Base-by-base conservation (phyloP, 2,888 invertebrate species). In the Atrina japonica region DNA sequence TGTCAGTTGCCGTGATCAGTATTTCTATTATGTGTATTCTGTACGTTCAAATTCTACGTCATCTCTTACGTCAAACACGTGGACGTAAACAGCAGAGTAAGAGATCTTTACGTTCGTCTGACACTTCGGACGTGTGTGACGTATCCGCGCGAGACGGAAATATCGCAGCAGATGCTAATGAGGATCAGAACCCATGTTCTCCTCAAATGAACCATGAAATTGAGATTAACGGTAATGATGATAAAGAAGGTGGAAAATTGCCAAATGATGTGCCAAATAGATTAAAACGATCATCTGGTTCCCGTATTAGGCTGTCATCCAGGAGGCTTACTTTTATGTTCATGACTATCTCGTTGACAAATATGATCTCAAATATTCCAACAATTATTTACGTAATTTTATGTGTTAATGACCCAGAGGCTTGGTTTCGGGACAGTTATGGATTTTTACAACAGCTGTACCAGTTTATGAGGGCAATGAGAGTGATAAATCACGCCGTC, bases 381-480 rank as follows among this genome's bases (percentile, higher is more conserved):
- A 61, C 61, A 29, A 61, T 61, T 23, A 23, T 61, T 11, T 61
- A 61, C 30, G 49, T 61, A 16, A 61, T 61, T 18, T 49, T 61
- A 18, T 47, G 47, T 49, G 61, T 61, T 9, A 61, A 61, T 49
- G 61, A 61, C 35, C 61, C 61, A 3, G 61, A 61, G 27, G 61
- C 61, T n/a, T 61, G 61, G 61, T 61, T 61, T 30, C 25, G 61
- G 18, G 47, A 61, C 21, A 47, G 49, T 14, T 61, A 61, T 14
- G 61, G 61, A 18, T 61, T 61, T 35, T 29, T 61, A 11, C 61
- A 61, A 49, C 61, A 61, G 35, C 41, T 61, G 49, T 61, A 29
- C 23, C 61, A 61, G 61, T 61, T 61, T 35, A 61, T 61, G 61
- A 45, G 61, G n/a, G 61, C 61, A 6, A 61, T 61, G 61, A 25